Evolutionary conservation across 2,113 vertebrate genomes (phyloP).

Genomic region (Thermophis baileyi): DNA sequence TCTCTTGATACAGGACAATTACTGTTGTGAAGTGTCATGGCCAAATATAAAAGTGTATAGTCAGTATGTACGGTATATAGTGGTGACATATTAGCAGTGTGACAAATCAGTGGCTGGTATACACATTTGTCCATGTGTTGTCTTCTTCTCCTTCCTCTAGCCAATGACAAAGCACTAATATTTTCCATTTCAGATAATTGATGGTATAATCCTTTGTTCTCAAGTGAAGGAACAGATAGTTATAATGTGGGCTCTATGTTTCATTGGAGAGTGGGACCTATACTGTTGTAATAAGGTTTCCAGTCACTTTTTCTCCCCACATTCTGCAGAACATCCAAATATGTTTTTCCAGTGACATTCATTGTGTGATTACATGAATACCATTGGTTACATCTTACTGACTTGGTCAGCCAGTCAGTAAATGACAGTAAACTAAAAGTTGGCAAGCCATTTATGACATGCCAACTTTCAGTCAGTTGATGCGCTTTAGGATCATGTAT

Average conservation of each 20-base stretch:
- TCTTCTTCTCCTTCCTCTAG: background rate
- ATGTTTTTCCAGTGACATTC: background rate
- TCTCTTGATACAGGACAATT: background rate
- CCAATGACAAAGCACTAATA: background rate
- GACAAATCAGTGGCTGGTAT: background rate
- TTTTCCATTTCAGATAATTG: background rate
- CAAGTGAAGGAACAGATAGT: background rate
- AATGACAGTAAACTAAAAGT: background rate
- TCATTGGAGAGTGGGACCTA: background rate
- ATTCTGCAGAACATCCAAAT: background rate
- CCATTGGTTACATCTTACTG: background rate
- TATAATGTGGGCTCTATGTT: no score
- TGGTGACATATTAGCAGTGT: no score
- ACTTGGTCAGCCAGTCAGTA: background rate
- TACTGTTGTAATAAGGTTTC: background rate
- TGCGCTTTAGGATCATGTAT: background rate
- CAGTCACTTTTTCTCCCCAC: background rate
- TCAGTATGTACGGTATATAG: background rate
- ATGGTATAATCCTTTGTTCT: no score
- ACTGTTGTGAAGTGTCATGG: background rate
- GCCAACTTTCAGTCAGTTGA: background rate
- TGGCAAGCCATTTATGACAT: background rate
- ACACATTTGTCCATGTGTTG: background rate
- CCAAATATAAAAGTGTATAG: background rate
- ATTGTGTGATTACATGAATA: background rate